These are phyloP conservation scores for Metalampra italica DNA, from an alignment of 2,888 invertebrate species.

Conservation along the genomic window DNA sequence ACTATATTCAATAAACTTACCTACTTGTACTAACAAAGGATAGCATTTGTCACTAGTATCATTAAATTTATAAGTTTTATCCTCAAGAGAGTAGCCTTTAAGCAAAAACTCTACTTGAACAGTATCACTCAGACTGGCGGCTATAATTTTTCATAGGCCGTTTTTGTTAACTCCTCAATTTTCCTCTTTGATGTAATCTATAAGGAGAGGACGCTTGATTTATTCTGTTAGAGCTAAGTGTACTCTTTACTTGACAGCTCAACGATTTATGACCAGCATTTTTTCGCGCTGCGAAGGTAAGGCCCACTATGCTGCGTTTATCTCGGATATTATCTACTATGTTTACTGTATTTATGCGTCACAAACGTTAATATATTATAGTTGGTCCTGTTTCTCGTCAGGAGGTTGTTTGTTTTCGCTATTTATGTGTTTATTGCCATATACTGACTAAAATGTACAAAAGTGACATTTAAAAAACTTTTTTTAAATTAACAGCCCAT, in stretches of 20 bases:
- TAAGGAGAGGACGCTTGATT: slow-evolving; percentile 43
- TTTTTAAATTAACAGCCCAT: no score
- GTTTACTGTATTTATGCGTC: not conserved
- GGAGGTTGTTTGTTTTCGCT: no score
- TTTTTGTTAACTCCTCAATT: slow-evolving; percentile 35
- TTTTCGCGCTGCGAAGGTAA: slow-evolving; percentile 45
- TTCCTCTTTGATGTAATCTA: slow-evolving; percentile 39
- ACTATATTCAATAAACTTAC: no score
- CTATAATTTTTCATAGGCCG: slow-evolving; percentile 10
- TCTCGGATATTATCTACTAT: slow-evolving; percentile 22
- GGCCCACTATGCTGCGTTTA: slow-evolving; percentile 23
- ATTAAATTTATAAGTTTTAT: no score
- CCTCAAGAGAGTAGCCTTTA: no score
- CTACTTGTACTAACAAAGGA: no score
- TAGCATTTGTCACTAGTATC: no score
- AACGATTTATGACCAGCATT: slow-evolving; percentile 54
- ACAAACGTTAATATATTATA: no score
- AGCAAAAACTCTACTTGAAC: not conserved
- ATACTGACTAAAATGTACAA: no score
- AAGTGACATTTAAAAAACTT: no score
- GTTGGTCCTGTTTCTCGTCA: no score
- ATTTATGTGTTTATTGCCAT: no score
- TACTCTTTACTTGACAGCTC: slow-evolving; percentile 54
- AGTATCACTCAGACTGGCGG: not conserved
- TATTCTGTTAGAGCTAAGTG: slow-evolving; percentile 52